Conservation (phyloP, 2,888 invertebrate species). For the Xestia sexstrigata region DNA sequence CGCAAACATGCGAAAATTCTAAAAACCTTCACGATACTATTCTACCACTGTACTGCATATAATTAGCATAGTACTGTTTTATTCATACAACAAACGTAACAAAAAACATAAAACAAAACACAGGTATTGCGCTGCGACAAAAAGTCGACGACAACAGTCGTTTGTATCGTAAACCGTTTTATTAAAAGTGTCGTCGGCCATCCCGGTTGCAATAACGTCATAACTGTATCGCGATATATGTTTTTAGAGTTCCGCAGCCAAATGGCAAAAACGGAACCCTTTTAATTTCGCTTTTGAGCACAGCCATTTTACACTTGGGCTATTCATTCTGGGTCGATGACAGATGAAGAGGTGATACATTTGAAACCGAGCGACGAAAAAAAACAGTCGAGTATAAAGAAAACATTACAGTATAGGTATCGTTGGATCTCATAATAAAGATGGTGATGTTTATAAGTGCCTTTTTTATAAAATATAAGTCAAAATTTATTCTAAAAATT, state of each 20-base stretch:
- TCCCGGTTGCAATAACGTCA: constrained; percentile 61
- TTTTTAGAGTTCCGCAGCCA: constrained; percentile 11
- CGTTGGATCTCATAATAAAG: not conserved
- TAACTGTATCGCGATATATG: constrained; percentile 57
- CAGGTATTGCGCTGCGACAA: constrained; percentile 42
- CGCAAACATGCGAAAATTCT: constrained; percentile 28
- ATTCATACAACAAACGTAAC: constrained; percentile 50
- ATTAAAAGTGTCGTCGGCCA: constrained; percentile 73
- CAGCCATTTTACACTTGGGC: not conserved
- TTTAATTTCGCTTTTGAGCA: not conserved
- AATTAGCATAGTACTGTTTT: constrained; percentile 49
- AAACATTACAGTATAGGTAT: not conserved
- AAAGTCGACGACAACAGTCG: constrained; percentile 68
- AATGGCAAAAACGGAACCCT: not conserved
- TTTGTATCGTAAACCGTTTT: constrained; percentile 75
- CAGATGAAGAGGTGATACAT: not conserved
- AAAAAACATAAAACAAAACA: constrained; percentile 51
- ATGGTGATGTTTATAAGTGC: not conserved
- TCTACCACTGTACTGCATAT: constrained; percentile 23
- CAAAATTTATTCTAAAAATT: too few relatives aligned
- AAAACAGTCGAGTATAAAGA: not conserved
- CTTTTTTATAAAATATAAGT: too few relatives aligned
- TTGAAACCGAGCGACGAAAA: not conserved
- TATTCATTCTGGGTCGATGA: not conserved
- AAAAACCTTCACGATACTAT: constrained; percentile 29